Evolutionary conservation across 2,888 invertebrate species (phyloP).

Genomic region (Alcis repandata): DNA sequence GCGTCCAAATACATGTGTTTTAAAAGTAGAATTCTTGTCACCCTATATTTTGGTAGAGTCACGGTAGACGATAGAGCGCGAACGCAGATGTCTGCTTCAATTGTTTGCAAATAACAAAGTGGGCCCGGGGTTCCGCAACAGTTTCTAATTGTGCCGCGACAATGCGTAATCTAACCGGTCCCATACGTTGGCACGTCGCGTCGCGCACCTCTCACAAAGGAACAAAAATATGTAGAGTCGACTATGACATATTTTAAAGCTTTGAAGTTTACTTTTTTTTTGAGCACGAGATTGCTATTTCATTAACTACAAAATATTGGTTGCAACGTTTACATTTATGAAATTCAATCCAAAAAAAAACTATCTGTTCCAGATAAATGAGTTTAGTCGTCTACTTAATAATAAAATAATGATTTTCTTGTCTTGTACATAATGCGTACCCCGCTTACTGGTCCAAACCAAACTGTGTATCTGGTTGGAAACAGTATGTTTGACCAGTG

Average conservation of each 20-base stretch:
- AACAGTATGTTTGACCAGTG: too few species aligned
- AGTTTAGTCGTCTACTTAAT: too few species aligned
- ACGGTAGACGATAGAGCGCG: conserved; percentile 48
- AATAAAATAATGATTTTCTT: too few species aligned
- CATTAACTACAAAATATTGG: too few species aligned
- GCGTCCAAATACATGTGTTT: not conserved
- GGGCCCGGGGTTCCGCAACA: conserved; percentile 74
- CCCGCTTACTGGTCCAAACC: too few species aligned
- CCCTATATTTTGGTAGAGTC: conserved; percentile 16
- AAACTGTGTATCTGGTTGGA: too few species aligned
- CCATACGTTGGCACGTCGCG: conserved; percentile 79
- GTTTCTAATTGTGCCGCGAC: conserved; percentile 84
- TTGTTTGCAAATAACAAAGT: conserved; percentile 84
- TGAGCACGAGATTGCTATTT: not conserved
- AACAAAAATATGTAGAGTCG: conserved; percentile 55
- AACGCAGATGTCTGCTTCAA: conserved; percentile 79
- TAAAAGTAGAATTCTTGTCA: not conserved
- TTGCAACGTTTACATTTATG: too few species aligned
- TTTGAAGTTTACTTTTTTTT: not conserved
- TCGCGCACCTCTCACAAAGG: conserved; percentile 60
- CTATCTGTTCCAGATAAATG: too few species aligned
- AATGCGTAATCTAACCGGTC: conserved; percentile 85
- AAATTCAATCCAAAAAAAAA: not conserved
- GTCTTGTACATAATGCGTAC: too few species aligned
- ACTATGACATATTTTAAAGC: not conserved